These are phyloP conservation scores for Hippocampus zosterae DNA, from an alignment of 2,113 vertebrate species.

Conservation along the genomic window DNA sequence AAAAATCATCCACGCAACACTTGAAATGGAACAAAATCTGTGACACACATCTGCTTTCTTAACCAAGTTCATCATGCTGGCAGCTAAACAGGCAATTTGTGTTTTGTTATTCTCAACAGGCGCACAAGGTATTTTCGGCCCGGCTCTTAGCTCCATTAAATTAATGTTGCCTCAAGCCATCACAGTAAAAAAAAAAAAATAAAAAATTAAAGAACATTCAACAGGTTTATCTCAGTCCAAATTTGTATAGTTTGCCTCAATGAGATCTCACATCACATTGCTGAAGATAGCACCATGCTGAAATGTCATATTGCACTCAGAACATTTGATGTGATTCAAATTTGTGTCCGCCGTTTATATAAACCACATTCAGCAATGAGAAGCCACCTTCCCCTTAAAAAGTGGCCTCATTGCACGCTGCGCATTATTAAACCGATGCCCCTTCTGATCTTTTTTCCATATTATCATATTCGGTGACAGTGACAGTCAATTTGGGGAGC, in stretches of 20 bases:
- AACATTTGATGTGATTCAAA: background rate
- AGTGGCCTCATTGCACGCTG: constrained; percentile 17
- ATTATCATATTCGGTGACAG: background rate
- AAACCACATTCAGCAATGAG: background rate
- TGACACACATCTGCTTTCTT: background rate
- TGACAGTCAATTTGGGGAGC: constrained; percentile 2
- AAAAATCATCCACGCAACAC: no score
- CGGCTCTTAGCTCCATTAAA: constrained; percentile 79
- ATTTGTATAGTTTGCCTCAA: constrained; percentile 25
- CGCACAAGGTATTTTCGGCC: constrained; percentile 81
- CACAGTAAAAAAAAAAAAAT: constrained; percentile 59
- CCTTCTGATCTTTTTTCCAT: background rate
- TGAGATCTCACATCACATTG: constrained; percentile 6
- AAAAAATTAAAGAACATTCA: constrained; percentile 59
- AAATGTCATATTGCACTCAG: background rate
- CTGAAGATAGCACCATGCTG: background rate
- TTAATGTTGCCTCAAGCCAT: constrained; percentile 79
- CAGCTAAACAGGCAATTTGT: constrained; percentile 76
- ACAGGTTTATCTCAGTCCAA: constrained; percentile 73
- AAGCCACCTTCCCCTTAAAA: constrained; percentile 8
- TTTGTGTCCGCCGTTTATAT: no score
- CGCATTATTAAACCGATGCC: background rate
- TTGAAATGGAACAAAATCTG: background rate
- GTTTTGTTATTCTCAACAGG: constrained; percentile 76
- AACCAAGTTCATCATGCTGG: constrained; percentile 54